phyloP scores from a whole-genome alignment of 2,797 vertebrate species.

The Chelon labrosus region DNA sequence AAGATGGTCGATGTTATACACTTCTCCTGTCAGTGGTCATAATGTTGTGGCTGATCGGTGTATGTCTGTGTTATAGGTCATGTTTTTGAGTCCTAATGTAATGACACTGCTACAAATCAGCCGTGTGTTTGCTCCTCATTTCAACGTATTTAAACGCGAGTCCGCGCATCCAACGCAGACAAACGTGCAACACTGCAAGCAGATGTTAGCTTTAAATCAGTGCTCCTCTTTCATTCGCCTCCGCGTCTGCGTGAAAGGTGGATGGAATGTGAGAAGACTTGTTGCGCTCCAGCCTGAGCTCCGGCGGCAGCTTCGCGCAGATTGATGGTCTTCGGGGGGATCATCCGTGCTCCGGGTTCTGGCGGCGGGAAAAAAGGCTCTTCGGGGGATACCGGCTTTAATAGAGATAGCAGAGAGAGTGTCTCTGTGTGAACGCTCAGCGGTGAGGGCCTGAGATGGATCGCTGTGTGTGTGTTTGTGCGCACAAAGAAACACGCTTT shows the following conservation, averaged over 20 bases:
- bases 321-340: conserved; percentile 73
- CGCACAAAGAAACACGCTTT: conserved; percentile 18
- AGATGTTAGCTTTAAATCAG: conserved; percentile 13
- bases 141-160: background rate
- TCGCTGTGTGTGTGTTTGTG: conserved; percentile 19
- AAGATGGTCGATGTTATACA: no score
- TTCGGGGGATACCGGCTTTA: conserved; percentile 53
- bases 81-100: background rate
- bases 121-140: background rate
- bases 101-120: no score
- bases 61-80: background rate
- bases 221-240: conserved; percentile 23
- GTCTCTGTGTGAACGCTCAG: conserved; percentile 56
- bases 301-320: conserved; percentile 56
- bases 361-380: conserved; percentile 58
- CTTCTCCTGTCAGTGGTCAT: no score
- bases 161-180: background rate
- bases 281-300: conserved; percentile 54
- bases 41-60: no score
- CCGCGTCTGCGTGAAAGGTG: conserved; percentile 41
- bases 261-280: conserved; percentile 75
- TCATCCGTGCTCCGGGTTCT: conserved; percentile 67
- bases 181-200: background rate
- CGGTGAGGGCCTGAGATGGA: conserved; percentile 38
- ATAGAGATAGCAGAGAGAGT: conserved; percentile 70